Conservation (phyloP, 2,888 invertebrate genomes). For the Adela reaumurella region DNA sequence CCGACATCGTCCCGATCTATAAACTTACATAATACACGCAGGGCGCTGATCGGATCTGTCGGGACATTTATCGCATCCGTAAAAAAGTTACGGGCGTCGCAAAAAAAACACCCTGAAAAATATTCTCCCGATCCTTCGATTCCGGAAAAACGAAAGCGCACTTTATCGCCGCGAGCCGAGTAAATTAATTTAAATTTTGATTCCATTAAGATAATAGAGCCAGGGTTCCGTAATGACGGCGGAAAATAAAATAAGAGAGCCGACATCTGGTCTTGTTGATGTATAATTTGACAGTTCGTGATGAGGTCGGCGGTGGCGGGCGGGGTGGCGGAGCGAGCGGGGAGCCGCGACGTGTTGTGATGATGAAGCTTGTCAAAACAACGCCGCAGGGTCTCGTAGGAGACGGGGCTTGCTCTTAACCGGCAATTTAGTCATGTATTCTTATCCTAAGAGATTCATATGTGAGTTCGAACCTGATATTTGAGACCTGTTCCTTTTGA, state of each 20-base stretch:
- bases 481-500: too few species aligned
- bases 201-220: slow-evolving; percentile 36
- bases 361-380: neutral
- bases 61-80: neutral
- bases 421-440: too few species aligned
- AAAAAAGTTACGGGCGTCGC: neutral
- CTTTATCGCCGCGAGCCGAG: slow-evolving; percentile 1
- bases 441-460: too few species aligned
- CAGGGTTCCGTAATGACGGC: neutral
- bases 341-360: neutral
- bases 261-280: slow-evolving; percentile 18
- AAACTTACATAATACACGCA: neutral
- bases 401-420: too few species aligned
- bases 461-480: too few species aligned
- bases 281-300: slow-evolving; percentile 16
- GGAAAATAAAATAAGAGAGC: slow-evolving; percentile 1
- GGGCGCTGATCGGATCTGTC: neutral
- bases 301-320: slow-evolving; percentile 1
- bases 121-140: neutral
- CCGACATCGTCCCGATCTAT: too few species aligned
- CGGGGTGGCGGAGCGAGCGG: too few species aligned
- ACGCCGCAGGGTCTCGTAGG: neutral
- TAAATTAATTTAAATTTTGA: slow-evolving; percentile 38
- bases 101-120: neutral
- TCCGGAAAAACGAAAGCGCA: neutral